Conservation (phyloP, 1,140 invertebrate genomes). For the Pseudomyrmex flavicornis region DNA sequence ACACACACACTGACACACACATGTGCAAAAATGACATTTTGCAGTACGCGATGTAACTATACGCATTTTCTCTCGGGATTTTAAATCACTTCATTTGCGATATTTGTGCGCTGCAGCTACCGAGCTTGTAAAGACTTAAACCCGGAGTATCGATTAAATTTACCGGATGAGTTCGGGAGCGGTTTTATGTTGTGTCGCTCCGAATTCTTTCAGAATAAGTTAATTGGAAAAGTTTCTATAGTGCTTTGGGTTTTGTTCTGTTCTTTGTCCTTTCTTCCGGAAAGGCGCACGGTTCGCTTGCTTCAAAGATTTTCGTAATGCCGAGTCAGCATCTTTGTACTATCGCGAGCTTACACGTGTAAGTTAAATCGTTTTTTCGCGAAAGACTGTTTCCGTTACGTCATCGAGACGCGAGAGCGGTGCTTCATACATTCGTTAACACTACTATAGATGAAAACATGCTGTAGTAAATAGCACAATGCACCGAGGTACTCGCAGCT, state of each 20-base stretch:
- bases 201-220: constrained; percentile 55
- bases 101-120: neutral
- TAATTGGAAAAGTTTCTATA: constrained; percentile 58
- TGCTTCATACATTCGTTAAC: neutral
- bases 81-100: neutral
- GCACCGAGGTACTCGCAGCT: neutral
- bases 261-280: neutral
- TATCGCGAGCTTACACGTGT: constrained; percentile 23
- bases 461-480: neutral
- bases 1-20: too few species aligned
- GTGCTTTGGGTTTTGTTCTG: constrained; percentile 6
- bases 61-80: neutral
- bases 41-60: neutral
- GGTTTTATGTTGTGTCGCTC: constrained; percentile 14
- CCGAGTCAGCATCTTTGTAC: constrained; percentile 36
- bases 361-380: constrained; percentile 31
- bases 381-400: neutral
- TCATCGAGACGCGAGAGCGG: neutral
- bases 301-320: constrained; percentile 32
- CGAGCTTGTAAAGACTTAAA: neutral
- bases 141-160: constrained; percentile 21
- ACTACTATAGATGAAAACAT: neutral
- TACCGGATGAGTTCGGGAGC: neutral
- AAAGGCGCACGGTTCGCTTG: constrained; percentile 1
- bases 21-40: neutral